phyloP scores from a whole-genome alignment of 2,888 invertebrate species.

The Sicus ferrugineus region DNA sequence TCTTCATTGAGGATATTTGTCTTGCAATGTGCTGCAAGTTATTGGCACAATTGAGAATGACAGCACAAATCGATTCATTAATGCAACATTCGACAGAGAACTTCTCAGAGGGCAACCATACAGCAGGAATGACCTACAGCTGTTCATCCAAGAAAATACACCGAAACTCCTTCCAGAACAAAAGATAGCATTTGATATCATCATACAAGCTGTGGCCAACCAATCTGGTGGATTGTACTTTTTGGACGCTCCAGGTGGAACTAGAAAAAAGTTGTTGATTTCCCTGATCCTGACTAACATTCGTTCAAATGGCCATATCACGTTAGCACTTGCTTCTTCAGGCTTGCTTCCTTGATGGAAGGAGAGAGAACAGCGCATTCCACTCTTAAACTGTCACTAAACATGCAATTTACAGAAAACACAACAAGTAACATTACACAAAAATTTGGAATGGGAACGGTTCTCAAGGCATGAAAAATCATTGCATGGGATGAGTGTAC shows the following conservation, averaged over 20 bases:
- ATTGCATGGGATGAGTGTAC: constrained; percentile 51
- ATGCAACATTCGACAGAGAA: constrained; percentile 44
- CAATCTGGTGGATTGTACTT: too few species aligned
- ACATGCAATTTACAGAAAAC: constrained; percentile 47
- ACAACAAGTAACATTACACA: constrained; percentile 50
- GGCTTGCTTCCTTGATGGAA: constrained; percentile 43
- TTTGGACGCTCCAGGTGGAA: too few species aligned
- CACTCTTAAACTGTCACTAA: constrained; percentile 37
- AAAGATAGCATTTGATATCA: constrained; percentile 31
- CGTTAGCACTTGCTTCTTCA: constrained; percentile 38
- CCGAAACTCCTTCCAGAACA: constrained; percentile 39
- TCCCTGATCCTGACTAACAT: too few species aligned
- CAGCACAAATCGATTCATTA: constrained; percentile 43
- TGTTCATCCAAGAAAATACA: constrained; percentile 33
- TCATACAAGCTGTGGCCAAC: constrained; percentile 33
- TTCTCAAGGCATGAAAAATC: constrained; percentile 47
- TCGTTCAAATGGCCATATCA: too few species aligned
- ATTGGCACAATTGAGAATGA: constrained; percentile 44
- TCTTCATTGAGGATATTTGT: constrained; percentile 50
- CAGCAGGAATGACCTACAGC: background rate
- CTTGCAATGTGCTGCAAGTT: constrained; percentile 42
- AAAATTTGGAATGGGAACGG: constrained; percentile 49
- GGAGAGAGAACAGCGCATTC: constrained; percentile 45
- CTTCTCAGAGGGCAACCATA: constrained; percentile 43
- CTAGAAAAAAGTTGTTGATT: too few species aligned